Conservation (phyloP, 35 echinoderm and acorn worm species). For the Acanthaster planci region DNA sequence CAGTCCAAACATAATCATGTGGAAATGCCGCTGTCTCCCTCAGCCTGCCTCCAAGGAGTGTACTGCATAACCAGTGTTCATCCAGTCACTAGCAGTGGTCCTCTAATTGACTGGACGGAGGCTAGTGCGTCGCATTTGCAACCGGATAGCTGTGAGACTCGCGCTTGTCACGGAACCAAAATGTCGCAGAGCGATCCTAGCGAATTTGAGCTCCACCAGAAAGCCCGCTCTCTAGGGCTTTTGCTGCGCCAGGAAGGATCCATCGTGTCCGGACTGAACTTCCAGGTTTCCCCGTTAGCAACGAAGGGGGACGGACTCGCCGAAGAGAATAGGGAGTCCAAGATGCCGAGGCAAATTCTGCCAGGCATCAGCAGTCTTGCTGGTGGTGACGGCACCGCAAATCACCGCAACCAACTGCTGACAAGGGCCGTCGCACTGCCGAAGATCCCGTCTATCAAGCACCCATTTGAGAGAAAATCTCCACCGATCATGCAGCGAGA, state of each 20-base stretch:
- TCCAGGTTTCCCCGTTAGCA: background rate
- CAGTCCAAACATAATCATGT: background rate
- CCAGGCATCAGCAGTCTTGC: background rate
- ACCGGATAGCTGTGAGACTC: too few species aligned
- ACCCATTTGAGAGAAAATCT: background rate
- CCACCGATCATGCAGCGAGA: background rate
- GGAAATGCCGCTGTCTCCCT: background rate
- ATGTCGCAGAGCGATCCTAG: background rate
- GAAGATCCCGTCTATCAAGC: constrained; percentile 5
- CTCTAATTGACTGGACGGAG: too few species aligned
- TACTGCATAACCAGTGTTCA: background rate
- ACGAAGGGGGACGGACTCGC: background rate
- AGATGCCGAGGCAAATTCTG: background rate
- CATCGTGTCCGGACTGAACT: background rate
- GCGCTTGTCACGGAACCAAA: too few species aligned
- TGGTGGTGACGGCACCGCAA: background rate
- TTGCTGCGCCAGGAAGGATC: background rate
- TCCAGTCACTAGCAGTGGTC: too few species aligned
- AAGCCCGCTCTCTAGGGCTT: background rate
- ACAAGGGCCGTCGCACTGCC: background rate
- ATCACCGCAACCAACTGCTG: background rate
- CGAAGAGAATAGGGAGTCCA: background rate
- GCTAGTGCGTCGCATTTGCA: too few species aligned
- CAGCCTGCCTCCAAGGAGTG: background rate
- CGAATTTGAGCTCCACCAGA: constrained; percentile 3